phyloP scores from a whole-genome alignment of 2,113 vertebrate species.

The Stigmatopora argus region DNA sequence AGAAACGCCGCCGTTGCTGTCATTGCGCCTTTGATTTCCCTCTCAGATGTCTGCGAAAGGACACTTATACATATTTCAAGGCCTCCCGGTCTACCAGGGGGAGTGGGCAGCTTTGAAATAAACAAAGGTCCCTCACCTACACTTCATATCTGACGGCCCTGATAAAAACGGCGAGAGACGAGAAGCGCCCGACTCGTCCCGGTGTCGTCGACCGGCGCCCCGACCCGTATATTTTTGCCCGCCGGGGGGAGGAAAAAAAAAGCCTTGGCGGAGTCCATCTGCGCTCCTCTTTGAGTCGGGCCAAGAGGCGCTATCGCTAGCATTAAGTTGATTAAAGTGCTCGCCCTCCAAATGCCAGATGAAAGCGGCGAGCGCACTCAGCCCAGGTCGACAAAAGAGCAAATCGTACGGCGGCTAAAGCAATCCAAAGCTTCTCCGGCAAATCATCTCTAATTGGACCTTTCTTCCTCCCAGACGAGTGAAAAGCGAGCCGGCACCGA shows the following conservation, averaged over 20 bases:
- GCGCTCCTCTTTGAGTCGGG: slow-evolving; percentile 87
- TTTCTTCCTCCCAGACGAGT: neutral
- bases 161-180: slow-evolving; percentile 61
- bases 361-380: slow-evolving; percentile 72
- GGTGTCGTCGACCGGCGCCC: slow-evolving; percentile 72
- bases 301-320: slow-evolving; percentile 73
- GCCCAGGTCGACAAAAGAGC: slow-evolving; percentile 71
- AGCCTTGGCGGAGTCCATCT: slow-evolving; percentile 77
- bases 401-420: slow-evolving; percentile 76
- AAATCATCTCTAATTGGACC: slow-evolving; percentile 59
- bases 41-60: slow-evolving; percentile 91
- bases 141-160: slow-evolving; percentile 79
- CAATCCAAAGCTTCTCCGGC: slow-evolving; percentile 72
- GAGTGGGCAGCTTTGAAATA: slow-evolving; percentile 96
- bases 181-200: slow-evolving; percentile 73
- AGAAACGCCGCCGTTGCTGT: slow-evolving; percentile 70
- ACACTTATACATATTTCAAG: slow-evolving; percentile 99
- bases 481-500: neutral
- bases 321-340: slow-evolving; percentile 99
- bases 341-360: slow-evolving; percentile 83
- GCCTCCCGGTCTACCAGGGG: slow-evolving; percentile 90
- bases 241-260: slow-evolving; percentile 46
- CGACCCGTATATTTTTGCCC: slow-evolving; percentile 56
- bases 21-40: slow-evolving; percentile 87
- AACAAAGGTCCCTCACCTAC: slow-evolving; percentile 89